A percentile compares a stretch with the other conserved stretches of the same genome.
Evolutionary conservation across 2,797 vertebrate species (phyloP).

Genomic region (Nannoperca australis): DNA sequence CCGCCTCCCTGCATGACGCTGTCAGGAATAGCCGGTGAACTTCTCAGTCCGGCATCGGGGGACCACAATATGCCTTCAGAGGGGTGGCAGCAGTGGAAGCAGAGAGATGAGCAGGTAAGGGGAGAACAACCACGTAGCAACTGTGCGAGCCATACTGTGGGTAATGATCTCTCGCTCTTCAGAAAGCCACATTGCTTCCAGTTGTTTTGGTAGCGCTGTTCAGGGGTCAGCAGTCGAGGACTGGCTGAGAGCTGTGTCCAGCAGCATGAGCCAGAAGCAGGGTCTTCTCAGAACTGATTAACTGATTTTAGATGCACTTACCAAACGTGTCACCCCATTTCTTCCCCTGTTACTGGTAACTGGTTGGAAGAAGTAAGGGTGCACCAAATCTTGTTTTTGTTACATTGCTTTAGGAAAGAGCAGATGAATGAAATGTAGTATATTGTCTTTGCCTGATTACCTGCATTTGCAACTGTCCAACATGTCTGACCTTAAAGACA

Average conservation of each 20-base stretch:
- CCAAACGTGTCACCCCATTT: too few species aligned
- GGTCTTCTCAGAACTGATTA: too few species aligned
- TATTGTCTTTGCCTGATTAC: background rate
- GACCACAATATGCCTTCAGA: slow-evolving; percentile 82
- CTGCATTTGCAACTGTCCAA: background rate
- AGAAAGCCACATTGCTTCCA: background rate
- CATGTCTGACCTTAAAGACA: background rate
- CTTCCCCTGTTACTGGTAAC: too few species aligned
- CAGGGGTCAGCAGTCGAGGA: background rate
- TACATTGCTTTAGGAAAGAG: too few species aligned
- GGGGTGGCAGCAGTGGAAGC: slow-evolving; percentile 95
- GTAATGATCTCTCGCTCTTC: background rate
- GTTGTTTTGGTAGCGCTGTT: background rate
- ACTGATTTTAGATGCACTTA: too few species aligned
- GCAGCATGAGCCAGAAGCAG: background rate
- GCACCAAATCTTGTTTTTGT: too few species aligned
- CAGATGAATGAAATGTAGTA: too few species aligned
- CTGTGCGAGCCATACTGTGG: background rate
- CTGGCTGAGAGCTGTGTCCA: background rate
- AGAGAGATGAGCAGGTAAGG: slow-evolving; percentile 93
- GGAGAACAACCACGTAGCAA: background rate
- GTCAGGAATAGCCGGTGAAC: slow-evolving; percentile 87
- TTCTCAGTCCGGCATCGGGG: slow-evolving; percentile 76
- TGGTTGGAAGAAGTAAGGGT: too few species aligned
- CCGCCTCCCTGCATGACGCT: slow-evolving; percentile 72